Percentiles rank a stretch among this genome's conserved stretches.
Evolutionary conservation across 2,797 vertebrate species (phyloP).

Genomic region (Pseudomugil gertrudae): DNA sequence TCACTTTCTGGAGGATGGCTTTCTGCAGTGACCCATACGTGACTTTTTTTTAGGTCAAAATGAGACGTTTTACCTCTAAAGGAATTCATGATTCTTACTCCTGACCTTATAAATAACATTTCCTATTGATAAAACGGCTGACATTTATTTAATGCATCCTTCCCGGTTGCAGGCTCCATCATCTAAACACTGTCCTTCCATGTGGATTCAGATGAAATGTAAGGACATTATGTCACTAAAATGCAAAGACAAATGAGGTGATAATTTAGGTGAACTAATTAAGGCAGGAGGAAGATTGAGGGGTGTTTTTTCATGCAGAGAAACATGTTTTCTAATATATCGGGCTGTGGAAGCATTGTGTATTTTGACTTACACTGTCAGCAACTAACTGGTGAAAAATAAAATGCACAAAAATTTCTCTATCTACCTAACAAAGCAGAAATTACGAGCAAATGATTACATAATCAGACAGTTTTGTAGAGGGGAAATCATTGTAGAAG

Average conservation of each 20-base stretch:
- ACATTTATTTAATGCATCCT: background rate
- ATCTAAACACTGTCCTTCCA: constrained; percentile 8
- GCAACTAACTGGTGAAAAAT: constrained; percentile 29
- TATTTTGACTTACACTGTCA: constrained; percentile 20
- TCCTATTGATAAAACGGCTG: background rate
- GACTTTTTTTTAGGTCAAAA: background rate
- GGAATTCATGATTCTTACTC: background rate
- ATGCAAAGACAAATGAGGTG: constrained; percentile 5
- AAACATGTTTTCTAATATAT: constrained; percentile 35
- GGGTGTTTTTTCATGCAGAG: constrained; percentile 22
- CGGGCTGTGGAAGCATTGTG: constrained; percentile 17
- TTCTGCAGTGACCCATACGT: background rate
- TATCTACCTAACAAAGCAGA: constrained; percentile 62
- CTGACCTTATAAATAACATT: background rate
- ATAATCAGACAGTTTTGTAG: constrained; percentile 46
- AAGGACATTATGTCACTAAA: constrained; percentile 12
- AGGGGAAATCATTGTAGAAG: constrained; percentile 13
- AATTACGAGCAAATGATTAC: constrained; percentile 73
- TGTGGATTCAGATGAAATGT: constrained; percentile 22
- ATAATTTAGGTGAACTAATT: constrained; percentile 12
- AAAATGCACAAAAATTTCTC: constrained; percentile 48
- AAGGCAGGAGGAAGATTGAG: constrained; percentile 17
- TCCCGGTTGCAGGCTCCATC: constrained; percentile 1
- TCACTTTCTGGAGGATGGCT: background rate
- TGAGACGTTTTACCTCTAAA: constrained; percentile 2